Conservation (phyloP, 53 echinoderm and acorn worm species). For the Astropecten irregularis region DNA sequence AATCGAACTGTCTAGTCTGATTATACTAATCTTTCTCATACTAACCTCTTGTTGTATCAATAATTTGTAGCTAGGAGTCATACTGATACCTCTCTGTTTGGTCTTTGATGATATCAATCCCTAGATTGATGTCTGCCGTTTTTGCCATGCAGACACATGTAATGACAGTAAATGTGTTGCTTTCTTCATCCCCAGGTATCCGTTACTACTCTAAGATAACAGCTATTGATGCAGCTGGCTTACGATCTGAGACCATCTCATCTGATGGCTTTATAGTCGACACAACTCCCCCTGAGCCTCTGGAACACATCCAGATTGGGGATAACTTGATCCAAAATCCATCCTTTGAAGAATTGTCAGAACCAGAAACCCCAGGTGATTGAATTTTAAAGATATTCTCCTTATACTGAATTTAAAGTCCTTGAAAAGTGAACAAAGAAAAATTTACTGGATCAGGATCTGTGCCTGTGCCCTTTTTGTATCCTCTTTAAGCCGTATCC, state of each 20-base stretch:
- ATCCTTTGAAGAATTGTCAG: conserved; percentile 40
- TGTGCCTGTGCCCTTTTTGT: no score
- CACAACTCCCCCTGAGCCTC: conserved; percentile 43
- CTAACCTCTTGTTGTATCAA: no score
- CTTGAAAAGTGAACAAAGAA: background rate
- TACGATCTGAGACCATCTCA: conserved; percentile 12
- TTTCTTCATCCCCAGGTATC: conserved; percentile 11
- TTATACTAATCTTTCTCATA: no score
- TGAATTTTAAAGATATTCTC: no score
- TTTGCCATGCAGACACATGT: no score
- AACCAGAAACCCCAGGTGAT: background rate
- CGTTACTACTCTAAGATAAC: conserved; percentile 47
- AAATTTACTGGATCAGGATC: background rate
- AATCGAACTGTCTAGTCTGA: no score
- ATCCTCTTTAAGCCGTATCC: no score
- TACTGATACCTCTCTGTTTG: no score
- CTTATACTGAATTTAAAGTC: no score
- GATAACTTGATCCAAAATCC: conserved; percentile 49
- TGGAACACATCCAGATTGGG: background rate
- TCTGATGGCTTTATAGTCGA: conserved; percentile 57
- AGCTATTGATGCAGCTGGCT: conserved; percentile 58
- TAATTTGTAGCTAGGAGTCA: no score
- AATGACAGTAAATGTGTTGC: background rate
- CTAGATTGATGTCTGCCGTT: no score
- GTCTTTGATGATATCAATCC: no score